These are phyloP conservation scores for Philereme vetulata DNA, from an alignment of 2,888 invertebrate species.

Conservation along the genomic window DNA sequence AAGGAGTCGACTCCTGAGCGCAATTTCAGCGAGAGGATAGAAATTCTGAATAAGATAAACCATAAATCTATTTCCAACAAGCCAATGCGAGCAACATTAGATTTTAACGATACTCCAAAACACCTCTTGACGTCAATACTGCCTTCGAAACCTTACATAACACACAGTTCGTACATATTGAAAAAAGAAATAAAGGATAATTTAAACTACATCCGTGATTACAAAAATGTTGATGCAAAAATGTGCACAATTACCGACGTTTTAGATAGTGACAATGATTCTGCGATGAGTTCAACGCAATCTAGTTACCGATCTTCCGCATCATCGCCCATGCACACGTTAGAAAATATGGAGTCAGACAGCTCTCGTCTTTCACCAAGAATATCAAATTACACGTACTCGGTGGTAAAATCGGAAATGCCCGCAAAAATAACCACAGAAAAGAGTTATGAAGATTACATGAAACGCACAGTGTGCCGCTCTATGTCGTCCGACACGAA, in stretches of 20 bases:
- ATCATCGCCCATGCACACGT: constrained; percentile 89
- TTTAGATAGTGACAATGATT: constrained; percentile 93
- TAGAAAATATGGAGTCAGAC: constrained; percentile 83
- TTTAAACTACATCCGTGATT: constrained; percentile 62
- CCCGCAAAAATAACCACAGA: constrained; percentile 61
- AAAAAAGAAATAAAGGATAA: constrained; percentile 64
- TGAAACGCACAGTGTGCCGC: constrained; percentile 85
- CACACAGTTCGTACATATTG: constrained; percentile 45
- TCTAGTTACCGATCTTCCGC: constrained; percentile 91
- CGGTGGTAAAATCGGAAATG: constrained; percentile 73
- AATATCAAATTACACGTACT: constrained; percentile 71
- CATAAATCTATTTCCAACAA: constrained; percentile 54
- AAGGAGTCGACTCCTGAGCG: constrained; percentile 79
- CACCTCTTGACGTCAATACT: constrained; percentile 47
- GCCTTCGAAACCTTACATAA: constrained; percentile 46
- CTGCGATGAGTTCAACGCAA: constrained; percentile 93
- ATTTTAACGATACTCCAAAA: constrained; percentile 54
- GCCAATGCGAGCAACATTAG: constrained; percentile 55
- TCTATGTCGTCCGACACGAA: constrained; percentile 90
- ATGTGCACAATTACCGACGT: constrained; percentile 76
- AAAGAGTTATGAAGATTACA: constrained; percentile 70
- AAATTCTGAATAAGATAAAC: constrained; percentile 56
- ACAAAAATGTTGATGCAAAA: constrained; percentile 75
- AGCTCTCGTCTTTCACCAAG: constrained; percentile 79
- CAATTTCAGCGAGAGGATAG: constrained; percentile 63